phyloP scores from a whole-genome alignment of 2,797 vertebrate genomes.

The Helostoma temminkii region DNA sequence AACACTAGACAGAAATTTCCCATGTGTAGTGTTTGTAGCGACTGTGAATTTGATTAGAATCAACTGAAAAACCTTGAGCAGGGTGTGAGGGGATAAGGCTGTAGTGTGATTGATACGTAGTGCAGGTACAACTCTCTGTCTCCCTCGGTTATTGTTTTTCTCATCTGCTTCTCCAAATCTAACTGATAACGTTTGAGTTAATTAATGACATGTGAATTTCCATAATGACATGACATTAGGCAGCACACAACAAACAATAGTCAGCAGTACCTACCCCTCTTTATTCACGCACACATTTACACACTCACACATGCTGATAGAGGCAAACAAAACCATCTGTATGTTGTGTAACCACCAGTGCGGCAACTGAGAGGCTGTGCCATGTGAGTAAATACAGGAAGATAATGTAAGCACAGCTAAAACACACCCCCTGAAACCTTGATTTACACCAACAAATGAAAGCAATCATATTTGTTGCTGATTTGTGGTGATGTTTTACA shows the following conservation, averaged over 20 bases:
- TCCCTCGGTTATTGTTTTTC: conserved; percentile 48
- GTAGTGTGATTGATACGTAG: conserved; percentile 33
- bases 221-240: conserved; percentile 71
- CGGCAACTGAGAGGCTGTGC: conserved; percentile 53
- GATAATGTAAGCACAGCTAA: conserved; percentile 39
- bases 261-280: conserved; percentile 55
- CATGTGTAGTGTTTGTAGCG: conserved; percentile 49
- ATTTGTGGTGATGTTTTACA: conserved; percentile 40
- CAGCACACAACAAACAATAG: conserved; percentile 40
- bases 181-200: conserved; percentile 68
- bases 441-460: conserved; percentile 37
- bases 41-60: conserved; percentile 66
- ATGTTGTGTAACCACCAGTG: conserved; percentile 70
- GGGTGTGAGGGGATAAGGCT: conserved; percentile 21
- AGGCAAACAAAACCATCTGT: conserved; percentile 81
- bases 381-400: conserved; percentile 57
- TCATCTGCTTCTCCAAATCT: conserved; percentile 50
- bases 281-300: conserved; percentile 25
- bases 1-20: conserved; percentile 46
- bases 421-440: conserved; percentile 8
- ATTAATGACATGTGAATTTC: conserved; percentile 73
- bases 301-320: conserved; percentile 64
- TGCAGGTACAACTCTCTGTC: conserved; percentile 36
- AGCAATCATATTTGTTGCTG: conserved; percentile 36
- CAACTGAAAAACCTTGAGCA: conserved; percentile 44